Evolutionary conservation across 2,797 vertebrate genomes (phyloP).

Genomic region (Rhinophrynus dorsalis): DNA sequence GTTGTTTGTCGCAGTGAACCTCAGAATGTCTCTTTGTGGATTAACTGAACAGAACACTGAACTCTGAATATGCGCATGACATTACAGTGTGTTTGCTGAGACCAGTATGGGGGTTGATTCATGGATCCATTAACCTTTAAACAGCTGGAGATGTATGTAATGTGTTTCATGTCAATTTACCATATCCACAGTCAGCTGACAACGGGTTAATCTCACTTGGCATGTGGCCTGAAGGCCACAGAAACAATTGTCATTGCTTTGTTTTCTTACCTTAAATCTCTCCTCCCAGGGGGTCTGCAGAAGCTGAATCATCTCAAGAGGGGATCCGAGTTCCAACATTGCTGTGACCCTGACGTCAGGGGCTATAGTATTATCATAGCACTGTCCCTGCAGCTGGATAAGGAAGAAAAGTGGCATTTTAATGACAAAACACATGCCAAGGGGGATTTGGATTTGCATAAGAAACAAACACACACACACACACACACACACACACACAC

Average conservation of each 20-base stretch:
- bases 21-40: no score
- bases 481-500: no score
- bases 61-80: no score
- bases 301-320: conserved; percentile 92
- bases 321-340: conserved; percentile 83
- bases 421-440: neutral
- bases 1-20: no score
- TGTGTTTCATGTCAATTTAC: neutral
- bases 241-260: conserved; percentile 39
- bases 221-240: neutral
- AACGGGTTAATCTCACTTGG: neutral
- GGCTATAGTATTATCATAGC: conserved; percentile 63
- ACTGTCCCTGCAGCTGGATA: conserved; percentile 82
- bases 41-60: no score
- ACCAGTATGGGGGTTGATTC: conserved; percentile 2
- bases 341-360: conserved; percentile 74
- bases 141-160: conserved; percentile 15
- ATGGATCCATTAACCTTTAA: conserved; percentile 16
- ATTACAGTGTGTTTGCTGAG: conserved; percentile 26
- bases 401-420: conserved; percentile 31
- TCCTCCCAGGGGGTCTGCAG: conserved; percentile 94
- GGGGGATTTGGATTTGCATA: neutral
- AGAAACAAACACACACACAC: no score
- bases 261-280: conserved; percentile 85
- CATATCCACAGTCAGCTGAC: neutral